Conservation (phyloP, 2,797 vertebrate species). For the Chiloscyllium punctatum region DNA sequence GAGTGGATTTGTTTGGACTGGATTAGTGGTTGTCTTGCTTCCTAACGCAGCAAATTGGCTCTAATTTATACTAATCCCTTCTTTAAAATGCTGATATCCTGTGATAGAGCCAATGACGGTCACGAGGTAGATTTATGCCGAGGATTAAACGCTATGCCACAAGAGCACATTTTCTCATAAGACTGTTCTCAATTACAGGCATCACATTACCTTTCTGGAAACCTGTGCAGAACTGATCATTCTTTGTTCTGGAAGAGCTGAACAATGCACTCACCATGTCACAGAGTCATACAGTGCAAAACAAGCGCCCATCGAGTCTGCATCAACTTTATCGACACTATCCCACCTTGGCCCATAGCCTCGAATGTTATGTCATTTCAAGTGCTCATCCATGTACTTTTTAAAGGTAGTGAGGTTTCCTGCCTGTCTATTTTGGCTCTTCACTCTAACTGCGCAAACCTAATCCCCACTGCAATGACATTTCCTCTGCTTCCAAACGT, state of each 20-base stretch:
- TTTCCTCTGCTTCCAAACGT: neutral
- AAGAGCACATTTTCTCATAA: slow-evolving; percentile 44
- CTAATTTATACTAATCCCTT: slow-evolving; percentile 62
- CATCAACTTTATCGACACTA: too few species aligned
- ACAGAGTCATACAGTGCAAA: too few species aligned
- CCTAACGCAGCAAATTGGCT: slow-evolving; percentile 48
- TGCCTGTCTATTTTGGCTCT: neutral
- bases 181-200: neutral
- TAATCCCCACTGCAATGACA: neutral
- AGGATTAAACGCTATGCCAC: slow-evolving; percentile 50
- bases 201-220: neutral
- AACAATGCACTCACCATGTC: too few species aligned
- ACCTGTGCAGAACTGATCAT: neutral
- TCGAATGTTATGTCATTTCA: too few species aligned
- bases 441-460: neutral
- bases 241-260: neutral
- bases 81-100: slow-evolving; percentile 46
- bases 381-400: too few species aligned
- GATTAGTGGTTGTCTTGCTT: slow-evolving; percentile 62
- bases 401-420: too few species aligned
- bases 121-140: slow-evolving; percentile 55
- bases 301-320: too few species aligned
- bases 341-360: too few species aligned
- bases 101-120: slow-evolving; percentile 52
- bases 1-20: slow-evolving; percentile 56